Conservation (phyloP, 1,140 invertebrate genomes). For the Agraylea sexmaculata region DNA sequence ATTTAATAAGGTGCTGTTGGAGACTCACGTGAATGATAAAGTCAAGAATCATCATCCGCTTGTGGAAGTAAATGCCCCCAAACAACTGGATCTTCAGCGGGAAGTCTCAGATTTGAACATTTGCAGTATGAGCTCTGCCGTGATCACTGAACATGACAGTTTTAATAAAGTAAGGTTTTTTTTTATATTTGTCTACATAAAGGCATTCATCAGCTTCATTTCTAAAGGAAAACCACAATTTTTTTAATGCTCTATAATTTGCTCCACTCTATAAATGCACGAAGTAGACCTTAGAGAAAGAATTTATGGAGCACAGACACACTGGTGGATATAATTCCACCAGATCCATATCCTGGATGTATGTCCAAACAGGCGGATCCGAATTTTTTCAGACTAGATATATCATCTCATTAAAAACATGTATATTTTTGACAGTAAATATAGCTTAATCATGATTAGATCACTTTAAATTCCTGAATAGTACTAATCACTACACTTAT, state of each 20-base stretch:
- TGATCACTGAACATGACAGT: conserved; percentile 6
- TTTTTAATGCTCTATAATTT: background rate
- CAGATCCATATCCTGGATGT: no score
- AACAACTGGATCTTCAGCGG: conserved; percentile 7
- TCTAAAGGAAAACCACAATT: background rate
- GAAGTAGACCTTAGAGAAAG: background rate
- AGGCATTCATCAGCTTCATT: background rate
- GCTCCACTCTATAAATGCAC: no score
- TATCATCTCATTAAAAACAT: no score
- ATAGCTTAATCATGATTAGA: background rate
- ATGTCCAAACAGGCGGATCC: no score
- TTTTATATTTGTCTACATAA: no score
- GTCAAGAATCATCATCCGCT: conserved; percentile 6
- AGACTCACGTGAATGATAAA: conserved; percentile 15
- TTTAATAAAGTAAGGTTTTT: background rate
- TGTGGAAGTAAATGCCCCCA: conserved; percentile 8
- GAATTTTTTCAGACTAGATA: no score
- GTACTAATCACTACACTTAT: conserved; percentile 2
- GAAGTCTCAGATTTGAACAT: conserved; percentile 13
- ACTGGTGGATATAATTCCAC: no score
- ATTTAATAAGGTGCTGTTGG: conserved; percentile 18
- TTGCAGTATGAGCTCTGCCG: conserved; percentile 15
- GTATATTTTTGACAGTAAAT: background rate
- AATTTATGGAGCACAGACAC: background rate
- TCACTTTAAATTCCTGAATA: background rate